These are phyloP conservation scores for Amblyopsis hoosieri DNA, from an alignment of 2,797 vertebrate genomes.

Conservation along the genomic window DNA sequence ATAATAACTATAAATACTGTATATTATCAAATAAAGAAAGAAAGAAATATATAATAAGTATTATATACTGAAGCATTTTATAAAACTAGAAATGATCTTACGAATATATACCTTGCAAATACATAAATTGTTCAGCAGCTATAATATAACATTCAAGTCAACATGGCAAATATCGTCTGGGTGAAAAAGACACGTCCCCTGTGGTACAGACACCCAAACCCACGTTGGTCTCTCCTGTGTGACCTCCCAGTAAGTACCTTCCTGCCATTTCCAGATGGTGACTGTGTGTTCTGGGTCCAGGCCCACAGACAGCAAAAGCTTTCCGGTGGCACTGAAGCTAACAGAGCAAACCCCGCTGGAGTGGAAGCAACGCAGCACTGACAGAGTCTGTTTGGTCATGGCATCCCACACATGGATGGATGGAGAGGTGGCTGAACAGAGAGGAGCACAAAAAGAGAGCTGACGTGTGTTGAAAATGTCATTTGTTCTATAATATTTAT, in stretches of 20 bases:
- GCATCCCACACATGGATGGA: conserved; percentile 98
- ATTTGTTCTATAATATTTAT: not conserved
- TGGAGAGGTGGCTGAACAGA: conserved; percentile 87
- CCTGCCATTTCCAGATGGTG: conserved; percentile 99
- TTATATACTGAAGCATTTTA: too few species aligned
- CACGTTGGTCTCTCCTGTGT: too few species aligned
- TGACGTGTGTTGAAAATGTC: not conserved
- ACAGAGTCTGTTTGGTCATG: conserved; percentile 93
- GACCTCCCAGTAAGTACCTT: conserved; percentile 80
- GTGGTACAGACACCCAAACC: too few species aligned
- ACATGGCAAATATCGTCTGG: too few species aligned
- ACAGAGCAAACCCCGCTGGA: conserved; percentile 93
- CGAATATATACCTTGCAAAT: too few species aligned
- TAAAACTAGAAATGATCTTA: too few species aligned
- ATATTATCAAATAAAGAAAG: too few species aligned
- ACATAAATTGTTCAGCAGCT: too few species aligned
- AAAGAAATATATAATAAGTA: too few species aligned
- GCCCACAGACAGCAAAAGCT: conserved; percentile 92
- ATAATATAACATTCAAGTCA: too few species aligned
- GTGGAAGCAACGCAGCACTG: conserved; percentile 93
- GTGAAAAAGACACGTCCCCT: too few species aligned
- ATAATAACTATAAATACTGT: too few species aligned
- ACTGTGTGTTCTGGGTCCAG: conserved; percentile 93
- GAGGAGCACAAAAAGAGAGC: not conserved
- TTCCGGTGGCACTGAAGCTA: conserved; percentile 98